A percentile compares a stretch with the other conserved stretches of the same genome.
These are phyloP conservation scores for Phrynocephalus forsythii DNA, from an alignment of 2,797 vertebrate genomes.

Conservation along the genomic window DNA sequence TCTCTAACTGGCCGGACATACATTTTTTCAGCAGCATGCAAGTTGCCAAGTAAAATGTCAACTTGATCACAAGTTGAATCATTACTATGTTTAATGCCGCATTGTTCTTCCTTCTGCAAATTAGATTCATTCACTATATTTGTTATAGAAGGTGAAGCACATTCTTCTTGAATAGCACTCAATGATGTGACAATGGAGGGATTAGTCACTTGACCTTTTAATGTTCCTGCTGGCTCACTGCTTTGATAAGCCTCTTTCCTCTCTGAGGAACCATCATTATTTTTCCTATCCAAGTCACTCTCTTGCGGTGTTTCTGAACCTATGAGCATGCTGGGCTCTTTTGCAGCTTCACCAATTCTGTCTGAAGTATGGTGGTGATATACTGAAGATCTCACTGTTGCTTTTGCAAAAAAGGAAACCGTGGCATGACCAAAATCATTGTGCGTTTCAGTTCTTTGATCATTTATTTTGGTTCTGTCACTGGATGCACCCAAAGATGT, in stretches of 20 bases:
- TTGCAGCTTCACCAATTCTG: slow-evolving; percentile 22
- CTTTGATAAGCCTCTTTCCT: not conserved
- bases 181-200: not conserved
- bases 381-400: not conserved
- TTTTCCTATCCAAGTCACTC: not conserved
- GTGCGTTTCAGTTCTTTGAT: slow-evolving; percentile 14
- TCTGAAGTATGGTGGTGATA: slow-evolving; percentile 18
- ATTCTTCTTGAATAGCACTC: slow-evolving; percentile 30
- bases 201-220: not conserved
- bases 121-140: slow-evolving; percentile 28
- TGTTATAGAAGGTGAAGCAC: slow-evolving; percentile 6
- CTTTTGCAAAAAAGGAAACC: slow-evolving; percentile 20
- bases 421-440: slow-evolving; percentile 1
- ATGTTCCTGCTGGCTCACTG: not conserved
- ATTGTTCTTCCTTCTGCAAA: slow-evolving; percentile 46
- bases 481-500: not conserved
- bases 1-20: slow-evolving; percentile 40
- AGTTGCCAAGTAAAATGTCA: slow-evolving; percentile 27
- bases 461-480: slow-evolving; percentile 35
- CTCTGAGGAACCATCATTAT: slow-evolving; percentile 34
- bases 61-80: slow-evolving; percentile 16
- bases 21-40: slow-evolving; percentile 3
- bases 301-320: slow-evolving; percentile 26
- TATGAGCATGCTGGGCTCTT: slow-evolving; percentile 39
- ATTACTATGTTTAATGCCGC: slow-evolving; percentile 24